A percentile compares a stretch with the other conserved stretches of the same genome.
Conservation (phyloP, 2,113 vertebrate species). For the Chunga burmeisteri region DNA sequence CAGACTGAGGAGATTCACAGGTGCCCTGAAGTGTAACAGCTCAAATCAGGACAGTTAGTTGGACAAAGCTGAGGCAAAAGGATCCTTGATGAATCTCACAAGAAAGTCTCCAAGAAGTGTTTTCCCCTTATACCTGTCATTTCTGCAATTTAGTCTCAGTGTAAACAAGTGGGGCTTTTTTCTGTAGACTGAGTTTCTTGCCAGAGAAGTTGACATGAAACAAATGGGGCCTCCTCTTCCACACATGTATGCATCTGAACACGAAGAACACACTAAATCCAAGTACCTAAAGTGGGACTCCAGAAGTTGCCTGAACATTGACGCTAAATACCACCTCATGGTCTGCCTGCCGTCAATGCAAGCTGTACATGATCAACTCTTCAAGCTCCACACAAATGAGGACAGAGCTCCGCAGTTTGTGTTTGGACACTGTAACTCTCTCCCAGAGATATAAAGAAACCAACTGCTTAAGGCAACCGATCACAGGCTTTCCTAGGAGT, state of each 20-base stretch:
- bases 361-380: background rate
- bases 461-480: background rate
- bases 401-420: background rate
- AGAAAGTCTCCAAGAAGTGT: background rate
- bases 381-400: too few relatives aligned
- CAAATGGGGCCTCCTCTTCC: fast-evolving
- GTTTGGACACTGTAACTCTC: background rate
- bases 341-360: fast-evolving
- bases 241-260: fast-evolving
- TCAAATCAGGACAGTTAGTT: fast-evolving
- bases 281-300: background rate
- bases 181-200: background rate
- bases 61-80: background rate
- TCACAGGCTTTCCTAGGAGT: background rate
- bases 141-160: background rate
- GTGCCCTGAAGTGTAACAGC: background rate
- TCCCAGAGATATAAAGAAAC: background rate
- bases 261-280: background rate
- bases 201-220: background rate
- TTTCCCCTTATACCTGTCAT: background rate
- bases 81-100: background rate
- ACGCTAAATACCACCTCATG: background rate
- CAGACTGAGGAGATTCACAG: background rate
- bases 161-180: background rate
- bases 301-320: background rate